Base-by-base conservation (phyloP, 2,888 invertebrate genomes). In the Isoperla grammatica region DNA sequence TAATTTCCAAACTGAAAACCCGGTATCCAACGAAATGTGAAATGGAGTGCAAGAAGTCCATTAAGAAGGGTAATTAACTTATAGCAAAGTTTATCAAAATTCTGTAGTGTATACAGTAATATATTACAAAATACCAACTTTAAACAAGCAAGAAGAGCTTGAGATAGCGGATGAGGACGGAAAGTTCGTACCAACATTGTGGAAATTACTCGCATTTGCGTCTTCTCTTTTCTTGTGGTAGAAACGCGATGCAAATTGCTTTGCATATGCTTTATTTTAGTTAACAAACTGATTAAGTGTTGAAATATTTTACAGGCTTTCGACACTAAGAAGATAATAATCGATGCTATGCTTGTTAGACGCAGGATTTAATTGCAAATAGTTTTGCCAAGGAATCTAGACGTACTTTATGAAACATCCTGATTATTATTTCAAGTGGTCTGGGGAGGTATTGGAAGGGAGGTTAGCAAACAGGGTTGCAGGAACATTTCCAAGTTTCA, bases 1-100 rank as follows among this genome's bases (percentile, higher is more conserved):
- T 62, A 62, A 62, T 62, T 60, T 62, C 56, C 43, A 57, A 61
- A 61, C 61, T 61, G 23, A 57, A 61, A 15, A 37, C 56, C 39
- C 56, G 53, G 37, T 17, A 53, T 17, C 20, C 53, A 39, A 45
- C 59, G 60, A 39, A 39, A 49, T 56, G 49, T 60, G 48, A 45
- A 60, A 56, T 56, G 60, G 60, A 42, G 35, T 49, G 56, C 20
- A n/a, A 49, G 60, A 19, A 56, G 49, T 50, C 61, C 62, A 62
- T 62, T 62, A 62, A 62, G 37, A 15, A 54, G 42, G n/a, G 13
- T 60, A 59, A 59, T 59, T 59, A 60, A 54, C 58, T 61, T 61
- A 58, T 53, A 58, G 15, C 58, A 43, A 59, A 62, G 59, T 59
- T 62, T 62, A 62, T 61, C 58, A 61, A 40, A 42, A 54, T 57